Evolutionary conservation across 2,113 vertebrate species (phyloP), one percentile per base, ranked within the genome.

Genomic region (Lichenostomus cassidix): DNA sequence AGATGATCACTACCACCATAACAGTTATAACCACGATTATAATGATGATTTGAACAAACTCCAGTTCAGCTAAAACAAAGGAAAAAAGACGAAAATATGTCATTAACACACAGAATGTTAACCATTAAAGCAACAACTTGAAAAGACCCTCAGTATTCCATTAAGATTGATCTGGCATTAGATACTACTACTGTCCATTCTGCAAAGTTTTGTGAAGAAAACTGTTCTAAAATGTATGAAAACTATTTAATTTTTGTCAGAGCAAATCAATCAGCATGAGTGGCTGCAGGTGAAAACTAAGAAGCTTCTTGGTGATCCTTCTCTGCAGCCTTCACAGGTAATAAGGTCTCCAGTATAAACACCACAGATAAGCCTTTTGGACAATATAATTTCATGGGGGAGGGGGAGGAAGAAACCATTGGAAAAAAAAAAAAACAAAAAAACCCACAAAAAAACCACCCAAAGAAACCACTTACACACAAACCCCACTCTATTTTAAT

Each of bases 1-100:
- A 99, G 97, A 99, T 98, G 96, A 99, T 99, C 90, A 99, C 99
- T 93, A 99, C 98, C 71, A 99, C 99, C 99, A 99, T 99, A 98
- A 99, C 99, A 31, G 99, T 99, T 98, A 99, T 99, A 97, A 99
- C 99, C 97, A 99, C 99, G 17, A 99, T 98, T 91, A 99, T 99
- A 95, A 99, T 98, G 98, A 99, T 98, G 96, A 99, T 99, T 97
- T 99, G 99, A 98, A 99, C 98, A 93, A 99, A 99, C 98, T 99
- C 99, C 98, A 99, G 98, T 98, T 99, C 99, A 98, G 99, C 99
- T 99, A 98, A 46, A 87, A 96, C 10, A 71, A 42, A 97, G n/a
- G 67, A 75, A 37, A 56, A 59, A 71, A 31, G 39, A 64, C 4
- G 5, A 60, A 33, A 95, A 83, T 1, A 23, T 3, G 42, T 95